Evolutionary conservation across 2,797 vertebrate species (phyloP).

Genomic region (Eremophila alpestris): DNA sequence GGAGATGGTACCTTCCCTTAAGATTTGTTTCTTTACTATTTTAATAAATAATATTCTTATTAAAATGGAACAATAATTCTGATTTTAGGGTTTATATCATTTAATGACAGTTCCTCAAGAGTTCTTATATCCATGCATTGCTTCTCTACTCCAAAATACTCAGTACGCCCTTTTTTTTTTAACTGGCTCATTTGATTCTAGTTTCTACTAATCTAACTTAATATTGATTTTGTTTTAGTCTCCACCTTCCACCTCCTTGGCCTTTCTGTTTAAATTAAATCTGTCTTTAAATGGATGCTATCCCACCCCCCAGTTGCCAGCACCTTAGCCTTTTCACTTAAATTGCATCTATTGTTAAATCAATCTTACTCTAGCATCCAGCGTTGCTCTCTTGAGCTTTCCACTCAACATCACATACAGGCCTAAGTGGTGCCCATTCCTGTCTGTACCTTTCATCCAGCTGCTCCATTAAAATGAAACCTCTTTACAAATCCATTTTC

Average conservation of each 20-base stretch:
- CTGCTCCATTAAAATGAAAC: background rate
- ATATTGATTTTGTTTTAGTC: constrained; percentile 61
- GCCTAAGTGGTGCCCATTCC: background rate
- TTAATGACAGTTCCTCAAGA: background rate
- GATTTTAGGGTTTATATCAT: background rate
- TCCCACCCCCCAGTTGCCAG: background rate
- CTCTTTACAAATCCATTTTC: constrained; percentile 24
- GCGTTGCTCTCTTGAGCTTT: background rate
- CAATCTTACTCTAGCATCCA: constrained; percentile 45
- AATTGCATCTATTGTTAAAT: constrained; percentile 54
- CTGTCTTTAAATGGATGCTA: constrained; percentile 17
- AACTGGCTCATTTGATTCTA: background rate
- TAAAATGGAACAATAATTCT: background rate
- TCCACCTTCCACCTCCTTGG: constrained; percentile 25
- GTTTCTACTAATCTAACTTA: constrained; percentile 30
- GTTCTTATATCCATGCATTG: background rate
- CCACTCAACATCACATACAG: background rate
- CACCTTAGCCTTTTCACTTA: constrained; percentile 46
- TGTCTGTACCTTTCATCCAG: background rate
- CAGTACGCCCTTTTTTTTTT: background rate
- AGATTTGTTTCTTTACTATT: background rate
- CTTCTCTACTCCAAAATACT: background rate
- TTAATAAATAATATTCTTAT: background rate
- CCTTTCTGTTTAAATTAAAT: constrained; percentile 57
- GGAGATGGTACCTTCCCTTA: background rate